Conservation (phyloP, 2,888 invertebrate species). For the Drosophila falleni region DNA sequence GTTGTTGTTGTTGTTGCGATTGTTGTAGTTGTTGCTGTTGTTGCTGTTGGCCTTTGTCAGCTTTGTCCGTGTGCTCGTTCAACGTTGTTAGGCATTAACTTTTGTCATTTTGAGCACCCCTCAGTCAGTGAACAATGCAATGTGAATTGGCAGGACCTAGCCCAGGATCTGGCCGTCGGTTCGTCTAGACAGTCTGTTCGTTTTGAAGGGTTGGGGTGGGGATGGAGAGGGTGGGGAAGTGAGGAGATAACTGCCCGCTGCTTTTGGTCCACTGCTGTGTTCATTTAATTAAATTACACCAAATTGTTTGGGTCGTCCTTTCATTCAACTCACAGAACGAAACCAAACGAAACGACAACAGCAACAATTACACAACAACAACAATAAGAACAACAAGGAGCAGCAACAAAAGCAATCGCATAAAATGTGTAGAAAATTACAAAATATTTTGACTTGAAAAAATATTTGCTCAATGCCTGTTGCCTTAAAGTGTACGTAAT, state of each 20-base stretch:
- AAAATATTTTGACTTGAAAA: slow-evolving; percentile 64
- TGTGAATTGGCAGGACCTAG: slow-evolving; percentile 70
- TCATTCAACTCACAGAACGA: slow-evolving; percentile 42
- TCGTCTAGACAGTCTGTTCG: slow-evolving; percentile 41
- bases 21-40: slow-evolving; percentile 25
- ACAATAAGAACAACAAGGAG: slow-evolving; percentile 3
- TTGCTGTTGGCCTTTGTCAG: slow-evolving; percentile 52
- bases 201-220: background rate
- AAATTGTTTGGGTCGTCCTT: slow-evolving; percentile 76
- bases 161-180: slow-evolving; percentile 28
- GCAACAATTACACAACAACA: slow-evolving; percentile 10
- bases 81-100: slow-evolving; percentile 79
- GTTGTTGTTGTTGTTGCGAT: slow-evolving; percentile 50
- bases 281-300: slow-evolving; percentile 83
- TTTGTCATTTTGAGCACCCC: slow-evolving; percentile 75
- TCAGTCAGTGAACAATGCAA: slow-evolving; percentile 73
- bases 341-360: slow-evolving; percentile 13
- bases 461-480: slow-evolving; percentile 57
- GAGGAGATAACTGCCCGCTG: slow-evolving; percentile 57
- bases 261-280: slow-evolving; percentile 75
- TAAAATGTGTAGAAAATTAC: slow-evolving; percentile 75
- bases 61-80: slow-evolving; percentile 54
- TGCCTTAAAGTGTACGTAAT: slow-evolving; percentile 56
- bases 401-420: slow-evolving; percentile 33
- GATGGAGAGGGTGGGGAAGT: background rate